Evolutionary conservation across 2,888 invertebrate species (phyloP).

Genomic region (Drosophila borborema): DNA sequence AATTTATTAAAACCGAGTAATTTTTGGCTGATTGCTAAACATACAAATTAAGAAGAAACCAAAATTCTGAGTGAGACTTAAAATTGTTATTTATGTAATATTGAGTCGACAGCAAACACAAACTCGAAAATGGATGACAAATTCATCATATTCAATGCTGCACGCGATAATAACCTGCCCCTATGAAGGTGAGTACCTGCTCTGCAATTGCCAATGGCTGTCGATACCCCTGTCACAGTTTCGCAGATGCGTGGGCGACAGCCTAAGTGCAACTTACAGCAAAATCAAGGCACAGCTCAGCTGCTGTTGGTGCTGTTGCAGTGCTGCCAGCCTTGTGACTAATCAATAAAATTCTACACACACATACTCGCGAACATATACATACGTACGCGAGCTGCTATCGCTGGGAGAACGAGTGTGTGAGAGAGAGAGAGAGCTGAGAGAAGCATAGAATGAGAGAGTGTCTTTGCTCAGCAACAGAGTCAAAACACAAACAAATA

Average conservation of each 20-base stretch:
- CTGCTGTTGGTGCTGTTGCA: slow-evolving; percentile 52
- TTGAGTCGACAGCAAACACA: slow-evolving; percentile 33
- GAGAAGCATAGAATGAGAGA: slow-evolving; percentile 10
- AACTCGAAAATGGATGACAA: slow-evolving; percentile 90
- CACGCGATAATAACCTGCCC: slow-evolving; percentile 93
- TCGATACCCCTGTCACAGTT: slow-evolving; percentile 1
- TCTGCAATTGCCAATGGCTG: slow-evolving; percentile 22
- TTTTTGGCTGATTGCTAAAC: slow-evolving; percentile 50
- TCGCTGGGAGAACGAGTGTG: slow-evolving; percentile 10
- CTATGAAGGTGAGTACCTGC: slow-evolving; percentile 90
- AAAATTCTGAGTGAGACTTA: slow-evolving; percentile 21
- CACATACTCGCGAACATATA: slow-evolving; percentile 30
- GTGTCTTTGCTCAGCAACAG: slow-evolving; percentile 46
- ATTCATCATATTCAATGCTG: slow-evolving; percentile 95
- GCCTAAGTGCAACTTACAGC: too few species aligned
- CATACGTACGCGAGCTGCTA: slow-evolving; percentile 26
- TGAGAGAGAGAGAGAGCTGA: neutral
- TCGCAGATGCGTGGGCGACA: slow-evolving; percentile 9
- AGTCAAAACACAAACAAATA: slow-evolving; percentile 57
- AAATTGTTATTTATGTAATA: slow-evolving; percentile 56
- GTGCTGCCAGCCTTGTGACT: slow-evolving; percentile 73
- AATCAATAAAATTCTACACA: slow-evolving; percentile 76
- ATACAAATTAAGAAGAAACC: slow-evolving; percentile 21
- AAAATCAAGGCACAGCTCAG: slow-evolving; percentile 31
- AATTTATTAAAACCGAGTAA: slow-evolving; percentile 20